These are phyloP conservation scores for Elymnias hypermnestra DNA, from an alignment of 1,140 invertebrate species.

Conservation along the genomic window DNA sequence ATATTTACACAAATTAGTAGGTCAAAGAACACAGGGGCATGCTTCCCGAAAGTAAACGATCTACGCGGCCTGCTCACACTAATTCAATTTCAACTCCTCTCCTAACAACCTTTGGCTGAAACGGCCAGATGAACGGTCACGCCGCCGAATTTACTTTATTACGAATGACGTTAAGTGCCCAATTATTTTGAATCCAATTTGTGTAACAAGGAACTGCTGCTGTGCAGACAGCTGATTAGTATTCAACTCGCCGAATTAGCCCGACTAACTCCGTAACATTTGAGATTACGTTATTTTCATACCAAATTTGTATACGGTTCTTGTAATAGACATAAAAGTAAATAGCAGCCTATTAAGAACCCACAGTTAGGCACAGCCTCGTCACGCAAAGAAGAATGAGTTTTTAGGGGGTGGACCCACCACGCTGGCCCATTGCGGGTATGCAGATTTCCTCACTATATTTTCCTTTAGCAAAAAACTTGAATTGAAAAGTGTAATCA, in stretches of 20 bases:
- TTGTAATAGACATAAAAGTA: no score
- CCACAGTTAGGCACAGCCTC: no score
- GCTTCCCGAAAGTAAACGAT: slow-evolving; percentile 14
- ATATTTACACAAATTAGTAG: not conserved
- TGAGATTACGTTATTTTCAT: slow-evolving; percentile 2
- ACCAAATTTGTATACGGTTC: not conserved
- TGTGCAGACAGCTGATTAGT: slow-evolving; percentile 25
- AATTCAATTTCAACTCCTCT: slow-evolving; percentile 56
- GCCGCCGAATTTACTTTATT: slow-evolving; percentile 56
- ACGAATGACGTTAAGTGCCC: slow-evolving; percentile 48
- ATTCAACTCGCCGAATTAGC: slow-evolving; percentile 25
- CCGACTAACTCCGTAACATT: slow-evolving; percentile 11
- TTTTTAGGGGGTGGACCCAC: no score
- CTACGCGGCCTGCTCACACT: slow-evolving; percentile 35
- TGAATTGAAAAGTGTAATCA: no score
- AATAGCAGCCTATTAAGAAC: no score
- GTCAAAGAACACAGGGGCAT: not conserved
- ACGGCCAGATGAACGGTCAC: slow-evolving; percentile 54
- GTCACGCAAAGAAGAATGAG: no score
- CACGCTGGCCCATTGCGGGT: no score
- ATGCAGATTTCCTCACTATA: no score
- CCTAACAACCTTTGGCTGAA: slow-evolving; percentile 50
- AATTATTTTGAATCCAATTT: slow-evolving; percentile 50
- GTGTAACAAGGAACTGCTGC: slow-evolving; percentile 26
- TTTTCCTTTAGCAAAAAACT: no score